phyloP scores from a whole-genome alignment of 1,140 invertebrate genomes.

The Pararge aegeria region DNA sequence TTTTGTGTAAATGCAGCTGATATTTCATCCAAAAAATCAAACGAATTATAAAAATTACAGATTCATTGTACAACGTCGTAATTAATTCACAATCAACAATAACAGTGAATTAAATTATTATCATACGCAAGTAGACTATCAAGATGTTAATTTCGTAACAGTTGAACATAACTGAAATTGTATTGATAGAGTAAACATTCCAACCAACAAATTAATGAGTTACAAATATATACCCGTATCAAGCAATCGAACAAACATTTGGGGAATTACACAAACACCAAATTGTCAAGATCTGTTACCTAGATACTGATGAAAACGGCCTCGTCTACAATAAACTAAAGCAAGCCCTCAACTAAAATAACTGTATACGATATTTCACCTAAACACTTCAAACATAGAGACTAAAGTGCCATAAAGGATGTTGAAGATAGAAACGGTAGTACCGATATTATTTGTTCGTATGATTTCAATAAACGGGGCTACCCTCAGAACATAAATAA shows the following conservation, averaged over 20 bases:
- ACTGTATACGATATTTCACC: constrained; percentile 3
- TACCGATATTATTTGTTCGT: constrained; percentile 44
- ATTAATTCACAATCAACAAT: background rate
- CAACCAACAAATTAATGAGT: constrained; percentile 38
- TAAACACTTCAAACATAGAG: constrained; percentile 9
- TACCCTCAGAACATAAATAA: constrained; percentile 64
- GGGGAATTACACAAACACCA: constrained; percentile 32
- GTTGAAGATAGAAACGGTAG: constrained; percentile 14
- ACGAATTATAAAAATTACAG: background rate
- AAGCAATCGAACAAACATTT: constrained; percentile 35
- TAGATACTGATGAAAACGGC: constrained; percentile 35
- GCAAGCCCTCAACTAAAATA: background rate
- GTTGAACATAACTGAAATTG: background rate
- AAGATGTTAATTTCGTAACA: background rate
- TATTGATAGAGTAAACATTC: constrained; percentile 17
- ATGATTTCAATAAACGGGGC: constrained; percentile 63
- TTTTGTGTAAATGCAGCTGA: too few species aligned
- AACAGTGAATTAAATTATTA: background rate
- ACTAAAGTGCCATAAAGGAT: constrained; percentile 12
- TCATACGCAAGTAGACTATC: background rate
- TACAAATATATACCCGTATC: constrained; percentile 44
- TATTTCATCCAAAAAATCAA: too few species aligned
- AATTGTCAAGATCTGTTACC: constrained; percentile 43
- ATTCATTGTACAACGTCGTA: background rate
- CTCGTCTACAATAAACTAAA: constrained; percentile 5